phyloP scores from a whole-genome alignment of 2,113 vertebrate species.

The Crotalus horridus region DNA sequence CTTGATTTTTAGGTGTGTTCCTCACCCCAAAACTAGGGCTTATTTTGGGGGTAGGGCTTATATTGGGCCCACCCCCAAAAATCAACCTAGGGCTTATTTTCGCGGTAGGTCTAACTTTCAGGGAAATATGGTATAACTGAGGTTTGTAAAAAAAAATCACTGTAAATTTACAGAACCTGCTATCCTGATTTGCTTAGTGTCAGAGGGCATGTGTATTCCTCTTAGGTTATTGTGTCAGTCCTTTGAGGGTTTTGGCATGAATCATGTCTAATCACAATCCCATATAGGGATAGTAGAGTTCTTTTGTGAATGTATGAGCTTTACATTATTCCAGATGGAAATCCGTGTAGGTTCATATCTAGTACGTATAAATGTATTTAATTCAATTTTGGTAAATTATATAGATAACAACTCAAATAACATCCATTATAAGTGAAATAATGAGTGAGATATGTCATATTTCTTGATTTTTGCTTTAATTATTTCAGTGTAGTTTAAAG shows the following conservation, averaged over 20 bases:
- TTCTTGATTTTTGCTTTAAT: neutral
- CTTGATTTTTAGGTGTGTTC: no score
- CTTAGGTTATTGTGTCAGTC: neutral
- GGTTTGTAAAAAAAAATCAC: neutral
- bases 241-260: neutral
- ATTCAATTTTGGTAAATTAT: neutral
- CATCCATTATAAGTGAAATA: neutral
- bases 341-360: neutral
- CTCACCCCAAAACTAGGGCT: no score
- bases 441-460: neutral
- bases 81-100: no score
- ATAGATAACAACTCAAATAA: neutral
- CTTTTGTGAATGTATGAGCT: neutral
- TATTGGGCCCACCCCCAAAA: no score
- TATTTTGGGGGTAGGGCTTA: no score
- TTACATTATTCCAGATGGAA: neutral
- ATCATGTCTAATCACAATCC: neutral
- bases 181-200: neutral
- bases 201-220: neutral
- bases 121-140: neutral
- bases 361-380: neutral
- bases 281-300: neutral
- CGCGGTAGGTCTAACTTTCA: no score
- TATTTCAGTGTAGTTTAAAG: neutral
- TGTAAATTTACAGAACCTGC: neutral